Percentiles rank a stretch among this genome's conserved stretches.
phyloP scores from a whole-genome alignment of 2,113 vertebrate species.

The Sarotherodon lohbergeri region DNA sequence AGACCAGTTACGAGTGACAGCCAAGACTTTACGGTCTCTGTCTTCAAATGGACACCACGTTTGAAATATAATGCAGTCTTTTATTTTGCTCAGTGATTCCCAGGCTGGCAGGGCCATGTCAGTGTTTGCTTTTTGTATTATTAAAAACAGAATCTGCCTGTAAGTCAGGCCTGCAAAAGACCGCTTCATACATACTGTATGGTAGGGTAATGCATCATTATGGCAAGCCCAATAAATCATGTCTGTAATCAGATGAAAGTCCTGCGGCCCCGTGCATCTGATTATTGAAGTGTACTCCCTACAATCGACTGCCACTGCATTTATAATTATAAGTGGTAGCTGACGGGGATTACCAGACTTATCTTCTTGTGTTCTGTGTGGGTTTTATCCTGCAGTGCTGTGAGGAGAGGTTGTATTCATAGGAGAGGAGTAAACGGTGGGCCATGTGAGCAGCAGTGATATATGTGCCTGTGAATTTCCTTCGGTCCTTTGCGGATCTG shows the following conservation, averaged over 20 bases:
- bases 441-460: not conserved
- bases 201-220: not conserved
- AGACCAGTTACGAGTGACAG: constrained; percentile 33
- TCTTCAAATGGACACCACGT: constrained; percentile 16
- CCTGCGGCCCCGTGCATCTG: not conserved
- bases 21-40: not conserved
- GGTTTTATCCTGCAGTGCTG: not conserved
- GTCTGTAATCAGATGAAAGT: not conserved
- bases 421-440: not conserved
- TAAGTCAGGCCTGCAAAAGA: not conserved
- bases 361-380: not conserved
- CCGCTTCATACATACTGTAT: not conserved
- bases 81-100: not conserved
- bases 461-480: not conserved
- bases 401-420: not conserved
- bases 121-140: not conserved
- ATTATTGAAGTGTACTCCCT: constrained; percentile 5
- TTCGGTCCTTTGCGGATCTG: not conserved
- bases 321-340: constrained; percentile 8
- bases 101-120: not conserved
- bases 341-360: not conserved
- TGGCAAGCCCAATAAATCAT: not conserved
- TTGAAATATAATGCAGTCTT: constrained; percentile 7
- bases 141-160: not conserved
- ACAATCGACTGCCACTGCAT: not conserved